A percentile compares a stretch with the other conserved stretches of the same genome.
phyloP scores from a whole-genome alignment of 1,140 invertebrate species.

The Apis dorsata region DNA sequence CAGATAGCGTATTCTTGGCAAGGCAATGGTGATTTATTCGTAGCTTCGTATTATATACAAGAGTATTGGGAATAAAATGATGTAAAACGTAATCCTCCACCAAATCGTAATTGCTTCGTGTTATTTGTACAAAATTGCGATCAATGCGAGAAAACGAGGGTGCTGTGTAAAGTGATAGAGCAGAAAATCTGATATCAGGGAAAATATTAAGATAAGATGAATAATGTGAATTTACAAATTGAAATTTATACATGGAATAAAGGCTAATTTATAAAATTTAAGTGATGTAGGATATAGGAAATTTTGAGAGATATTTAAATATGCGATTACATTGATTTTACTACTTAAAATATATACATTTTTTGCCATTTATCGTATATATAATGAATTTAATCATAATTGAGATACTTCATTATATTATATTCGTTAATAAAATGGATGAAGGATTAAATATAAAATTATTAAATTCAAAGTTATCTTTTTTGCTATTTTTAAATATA shows the following conservation, averaged over 20 bases:
- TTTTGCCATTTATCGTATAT: too few species aligned
- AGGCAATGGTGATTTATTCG: conserved; percentile 2
- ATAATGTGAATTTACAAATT: conserved; percentile 1
- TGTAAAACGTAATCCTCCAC: conserved; percentile 18
- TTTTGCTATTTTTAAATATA: too few species aligned
- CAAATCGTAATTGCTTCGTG: conserved; percentile 30
- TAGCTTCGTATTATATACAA: conserved; percentile 9
- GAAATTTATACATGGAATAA: not conserved
- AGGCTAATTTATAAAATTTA: not conserved
- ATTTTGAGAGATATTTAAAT: not conserved
- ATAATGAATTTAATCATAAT: too few species aligned
- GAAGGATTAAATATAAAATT: too few species aligned
- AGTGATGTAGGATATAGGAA: too few species aligned
- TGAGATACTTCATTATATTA: too few species aligned
- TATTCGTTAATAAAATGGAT: too few species aligned
- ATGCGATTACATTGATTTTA: too few species aligned
- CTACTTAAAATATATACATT: too few species aligned
- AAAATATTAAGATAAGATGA: not conserved
- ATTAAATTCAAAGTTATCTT: too few species aligned
- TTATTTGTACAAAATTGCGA: conserved; percentile 10
- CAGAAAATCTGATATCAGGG: not conserved
- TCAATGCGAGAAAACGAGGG: not conserved
- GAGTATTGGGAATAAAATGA: conserved; percentile 8
- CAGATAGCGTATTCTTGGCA: conserved; percentile 9
- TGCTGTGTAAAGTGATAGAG: conserved; percentile 14